Conservation (phyloP, 2,797 vertebrate species). For the Brotogeris chrysoptera region DNA sequence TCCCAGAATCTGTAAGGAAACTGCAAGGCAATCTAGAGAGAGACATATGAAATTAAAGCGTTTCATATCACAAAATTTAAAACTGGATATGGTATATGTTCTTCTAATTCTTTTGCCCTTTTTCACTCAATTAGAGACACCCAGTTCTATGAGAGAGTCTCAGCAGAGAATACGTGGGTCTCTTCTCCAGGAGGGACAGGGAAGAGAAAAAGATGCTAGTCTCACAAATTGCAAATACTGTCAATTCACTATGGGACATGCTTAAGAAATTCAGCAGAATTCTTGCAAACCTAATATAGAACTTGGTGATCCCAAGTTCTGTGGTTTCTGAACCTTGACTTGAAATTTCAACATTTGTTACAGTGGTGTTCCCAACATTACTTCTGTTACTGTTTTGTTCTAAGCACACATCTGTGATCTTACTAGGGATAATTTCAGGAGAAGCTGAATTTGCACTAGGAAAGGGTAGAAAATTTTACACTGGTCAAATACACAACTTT, state of each 20-base stretch:
- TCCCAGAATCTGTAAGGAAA: conserved; percentile 97
- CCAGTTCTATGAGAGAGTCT: neutral
- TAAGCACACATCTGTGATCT: neutral
- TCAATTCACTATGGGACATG: neutral
- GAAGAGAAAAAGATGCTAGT: neutral
- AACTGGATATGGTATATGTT: neutral
- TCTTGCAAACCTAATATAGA: neutral
- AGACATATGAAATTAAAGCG: neutral
- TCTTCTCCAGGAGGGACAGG: neutral
- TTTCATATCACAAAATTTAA: neutral
- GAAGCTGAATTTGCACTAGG: neutral
- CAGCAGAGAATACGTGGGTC: neutral
- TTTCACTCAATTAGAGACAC: neutral
- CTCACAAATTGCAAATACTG: neutral
- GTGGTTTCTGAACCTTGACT: neutral
- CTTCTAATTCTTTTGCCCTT: neutral
- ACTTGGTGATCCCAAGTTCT: neutral
- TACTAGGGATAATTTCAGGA: neutral
- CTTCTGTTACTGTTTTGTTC: neutral
- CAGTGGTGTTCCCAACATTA: neutral
- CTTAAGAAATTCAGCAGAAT: neutral
- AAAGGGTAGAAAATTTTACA: neutral
- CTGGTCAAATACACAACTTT: neutral
- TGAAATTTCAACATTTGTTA: neutral
- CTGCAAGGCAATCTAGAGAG: conserved; percentile 88